These are phyloP conservation scores for Acanthochromis polyacanthus DNA, from an alignment of 2,113 vertebrate species.

Conservation along the genomic window DNA sequence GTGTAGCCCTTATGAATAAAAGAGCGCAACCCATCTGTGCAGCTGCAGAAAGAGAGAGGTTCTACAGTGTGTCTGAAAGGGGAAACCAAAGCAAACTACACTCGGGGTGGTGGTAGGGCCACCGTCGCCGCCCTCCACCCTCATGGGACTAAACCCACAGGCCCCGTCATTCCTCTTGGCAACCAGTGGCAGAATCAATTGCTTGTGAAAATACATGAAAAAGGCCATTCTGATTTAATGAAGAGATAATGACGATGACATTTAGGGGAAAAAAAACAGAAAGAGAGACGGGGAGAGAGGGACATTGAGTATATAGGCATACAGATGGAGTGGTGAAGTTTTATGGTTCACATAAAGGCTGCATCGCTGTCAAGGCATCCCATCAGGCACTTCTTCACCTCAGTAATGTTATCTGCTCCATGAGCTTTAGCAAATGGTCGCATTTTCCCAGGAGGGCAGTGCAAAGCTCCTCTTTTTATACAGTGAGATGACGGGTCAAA, in stretches of 20 bases:
- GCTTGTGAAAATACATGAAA: slow-evolving; percentile 56
- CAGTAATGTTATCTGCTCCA: not conserved
- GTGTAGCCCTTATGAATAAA: slow-evolving; percentile 82
- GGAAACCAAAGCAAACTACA: slow-evolving; percentile 37
- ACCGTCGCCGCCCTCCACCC: not conserved
- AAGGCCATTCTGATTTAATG: slow-evolving; percentile 58
- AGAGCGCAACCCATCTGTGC: slow-evolving; percentile 79
- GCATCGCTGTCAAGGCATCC: not conserved
- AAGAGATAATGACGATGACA: slow-evolving; percentile 35
- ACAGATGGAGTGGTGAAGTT: not conserved
- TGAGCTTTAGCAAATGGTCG: slow-evolving; percentile 1
- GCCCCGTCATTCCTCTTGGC: slow-evolving; percentile 33
- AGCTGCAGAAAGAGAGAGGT: slow-evolving; percentile 50
- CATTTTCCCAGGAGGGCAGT: not conserved
- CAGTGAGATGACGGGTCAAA: not conserved
- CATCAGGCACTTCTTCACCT: not conserved
- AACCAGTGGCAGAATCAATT: slow-evolving; percentile 39
- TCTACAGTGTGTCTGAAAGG: slow-evolving; percentile 43
- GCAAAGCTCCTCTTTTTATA: not conserved
- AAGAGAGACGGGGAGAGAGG: not conserved
- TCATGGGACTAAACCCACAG: not conserved
- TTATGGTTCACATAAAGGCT: not conserved
- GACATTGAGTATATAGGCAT: not conserved
- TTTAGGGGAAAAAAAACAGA: slow-evolving; percentile 8
- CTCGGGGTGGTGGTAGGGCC: not conserved